phyloP scores from a whole-genome alignment of 37 sponge, comb jelly and placozoan genomes.

The Mnemiopsis leidyi region DNA sequence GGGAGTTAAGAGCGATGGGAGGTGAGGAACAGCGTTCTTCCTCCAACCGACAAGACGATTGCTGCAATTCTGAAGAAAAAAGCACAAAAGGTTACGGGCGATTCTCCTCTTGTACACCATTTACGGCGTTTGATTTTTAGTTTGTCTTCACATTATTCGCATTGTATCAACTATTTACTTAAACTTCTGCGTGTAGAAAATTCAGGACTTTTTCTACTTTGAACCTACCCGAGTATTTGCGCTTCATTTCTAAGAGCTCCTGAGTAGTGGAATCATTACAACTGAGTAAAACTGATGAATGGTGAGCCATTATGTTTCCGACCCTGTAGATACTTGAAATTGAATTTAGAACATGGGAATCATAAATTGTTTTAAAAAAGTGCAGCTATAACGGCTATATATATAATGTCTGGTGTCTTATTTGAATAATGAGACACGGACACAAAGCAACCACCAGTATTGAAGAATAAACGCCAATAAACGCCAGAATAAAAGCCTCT shows the following conservation, averaged over 20 bases:
- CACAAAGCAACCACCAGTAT: not conserved
- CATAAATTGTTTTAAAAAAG: too few species aligned
- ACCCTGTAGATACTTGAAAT: not conserved
- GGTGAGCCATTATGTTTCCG: not conserved
- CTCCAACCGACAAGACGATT: not conserved
- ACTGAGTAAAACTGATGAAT: not conserved
- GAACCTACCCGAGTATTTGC: not conserved
- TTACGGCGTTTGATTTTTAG: too few species aligned
- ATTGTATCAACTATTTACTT: too few species aligned
- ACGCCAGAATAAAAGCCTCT: too few species aligned
- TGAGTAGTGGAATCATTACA: not conserved
- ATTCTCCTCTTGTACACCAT: too few species aligned
- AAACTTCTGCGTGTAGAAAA: too few species aligned
- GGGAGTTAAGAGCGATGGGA: not conserved
- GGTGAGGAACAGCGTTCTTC: not conserved
- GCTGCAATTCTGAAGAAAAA: not conserved
- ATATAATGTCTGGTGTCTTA: not conserved
- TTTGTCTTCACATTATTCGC: too few species aligned
- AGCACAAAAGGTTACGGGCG: too few species aligned
- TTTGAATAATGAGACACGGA: not conserved
- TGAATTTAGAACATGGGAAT: not conserved
- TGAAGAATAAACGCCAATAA: too few species aligned
- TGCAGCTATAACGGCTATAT: too few species aligned
- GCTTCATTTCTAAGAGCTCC: not conserved
- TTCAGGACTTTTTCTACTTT: too few species aligned